Evolutionary conservation across 2,888 invertebrate species (phyloP), one percentile per base, ranked within the genome.

Genomic region (Ariolimax columbianus): DNA sequence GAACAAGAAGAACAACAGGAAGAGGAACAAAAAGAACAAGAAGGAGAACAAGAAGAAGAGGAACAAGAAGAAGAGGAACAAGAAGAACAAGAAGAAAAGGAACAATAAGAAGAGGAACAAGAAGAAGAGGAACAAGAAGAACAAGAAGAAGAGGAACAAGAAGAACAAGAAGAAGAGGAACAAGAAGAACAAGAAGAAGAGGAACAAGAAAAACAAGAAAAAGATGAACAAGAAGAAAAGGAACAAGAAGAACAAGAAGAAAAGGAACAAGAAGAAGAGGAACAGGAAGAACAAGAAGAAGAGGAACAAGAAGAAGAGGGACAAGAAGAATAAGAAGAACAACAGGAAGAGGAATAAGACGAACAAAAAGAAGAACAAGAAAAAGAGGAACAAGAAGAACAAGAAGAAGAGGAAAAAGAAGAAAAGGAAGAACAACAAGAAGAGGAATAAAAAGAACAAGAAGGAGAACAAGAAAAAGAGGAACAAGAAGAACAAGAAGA

Each of bases 131-230:
- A 38, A 51, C 40, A 63, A 79, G 40, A 66, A 51, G 66, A 40
- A 79, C 66, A 79, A 51, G 40, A 30, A 38, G 43, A 66, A 51
- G 40, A 38, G 26, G 43, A 66, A 79, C 33, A 51, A 79, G 66
- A 19, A 59, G 59, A 59, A 59, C 17, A 59, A 59, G 59, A 59
- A 26, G 59, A 59, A 59, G 59, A 59, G 23, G 59, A 59, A 59
- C 17, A 59, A 59, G 59, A 59, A 26, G n/a, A 59, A n/a, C 4
- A 59, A 59, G 59, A 59, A n/a, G n/a, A n/a, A n/a, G n/a, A n/a
- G n/a, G n/a, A n/a, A n/a, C n/a, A n/a, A n/a, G n/a, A n/a, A n/a
- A n/a, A n/a, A n/a, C n/a, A n/a, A n/a, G n/a, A n/a, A n/a, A n/a
- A n/a, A n/a, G n/a, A n/a, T n/a, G n/a, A 47, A 51, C 51, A 47